Evolutionary conservation across 2,888 invertebrate species (phyloP).

Genomic region (Nasonia oneida): DNA sequence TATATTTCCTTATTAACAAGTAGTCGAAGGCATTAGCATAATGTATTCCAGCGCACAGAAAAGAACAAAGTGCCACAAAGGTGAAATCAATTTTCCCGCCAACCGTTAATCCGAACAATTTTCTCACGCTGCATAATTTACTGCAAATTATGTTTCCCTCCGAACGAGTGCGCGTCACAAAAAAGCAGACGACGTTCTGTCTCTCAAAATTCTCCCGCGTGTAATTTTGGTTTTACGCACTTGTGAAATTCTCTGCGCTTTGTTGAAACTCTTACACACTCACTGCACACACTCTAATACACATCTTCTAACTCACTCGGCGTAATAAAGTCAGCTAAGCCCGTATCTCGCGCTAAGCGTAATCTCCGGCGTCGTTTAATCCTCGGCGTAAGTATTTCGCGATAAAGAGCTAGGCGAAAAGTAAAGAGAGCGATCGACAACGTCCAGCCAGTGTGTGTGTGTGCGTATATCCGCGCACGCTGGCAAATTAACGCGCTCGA

Average conservation of each 20-base stretch:
- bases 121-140: slow-evolving; percentile 44
- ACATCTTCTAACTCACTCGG: neutral
- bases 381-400: neutral
- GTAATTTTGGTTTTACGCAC: slow-evolving; percentile 38
- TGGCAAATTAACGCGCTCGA: slow-evolving; percentile 42
- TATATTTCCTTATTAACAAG: neutral
- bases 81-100: slow-evolving; percentile 36
- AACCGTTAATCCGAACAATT: slow-evolving; percentile 7
- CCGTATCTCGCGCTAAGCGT: neutral
- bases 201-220: neutral
- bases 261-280: neutral
- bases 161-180: neutral
- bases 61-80: slow-evolving; percentile 3
- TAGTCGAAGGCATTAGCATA: neutral
- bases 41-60: neutral
- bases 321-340: slow-evolving; percentile 6
- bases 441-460: slow-evolving; percentile 30
- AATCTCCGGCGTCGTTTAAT: slow-evolving; percentile 22
- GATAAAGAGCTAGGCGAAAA: neutral
- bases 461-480: neutral
- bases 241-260: neutral
- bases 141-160: slow-evolving; percentile 42
- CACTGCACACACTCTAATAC: neutral
- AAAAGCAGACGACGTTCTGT: neutral
- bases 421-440: slow-evolving; percentile 37